Evolutionary conservation across 2,797 vertebrate species (phyloP), one percentile per base, ranked within the genome.

Genomic region (Melopsittacus undulatus): DNA sequence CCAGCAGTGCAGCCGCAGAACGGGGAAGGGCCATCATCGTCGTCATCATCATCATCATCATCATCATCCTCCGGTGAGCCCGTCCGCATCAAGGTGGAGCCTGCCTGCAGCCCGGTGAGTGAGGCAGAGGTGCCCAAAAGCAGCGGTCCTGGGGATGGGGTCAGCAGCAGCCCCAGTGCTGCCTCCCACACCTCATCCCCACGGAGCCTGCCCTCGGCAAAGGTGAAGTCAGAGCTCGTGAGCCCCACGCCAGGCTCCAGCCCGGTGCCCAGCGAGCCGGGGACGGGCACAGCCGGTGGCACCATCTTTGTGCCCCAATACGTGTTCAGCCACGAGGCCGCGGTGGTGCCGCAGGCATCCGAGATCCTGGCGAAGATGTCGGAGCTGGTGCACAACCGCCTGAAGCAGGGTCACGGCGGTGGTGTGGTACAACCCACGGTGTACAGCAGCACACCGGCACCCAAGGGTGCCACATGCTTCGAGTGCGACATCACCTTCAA

Each of bases 331-430:
- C 98, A 99, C 0, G 99, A 99, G 69, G 98, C 98, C 20, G 96
- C 99, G 0, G 98, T 99, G 54, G 98, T 99, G 86, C 99, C 99
- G 0, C 99, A 99, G 78, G 99, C 99, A 1, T 99, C 99, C 0
- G 99, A 99, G 96, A 99, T 99, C 90, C 97, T 99, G 95, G 99
- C 99, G 7, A 99, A 99, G 96, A 99, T 99, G 99, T 99, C 99
- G 0, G 99, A 99, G 97, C 98, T 99, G 98, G 99, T 99, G 73
- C 99, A 99, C 97, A 99, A 98, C 97, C 98, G 99, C 59, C 97
- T 99, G 88, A 99, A 99, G 92, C 98, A 99, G 83, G 98, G 99
- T 30, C 89, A 97, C 5, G 95, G 92, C 5, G 95, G 92, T 1
- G 34, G 87, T 14, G 4, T 91, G 1, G 91, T 76, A 29, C 96